Conservation (phyloP, 2,797 vertebrate genomes). For the Lycodopsis pacificus region DNA sequence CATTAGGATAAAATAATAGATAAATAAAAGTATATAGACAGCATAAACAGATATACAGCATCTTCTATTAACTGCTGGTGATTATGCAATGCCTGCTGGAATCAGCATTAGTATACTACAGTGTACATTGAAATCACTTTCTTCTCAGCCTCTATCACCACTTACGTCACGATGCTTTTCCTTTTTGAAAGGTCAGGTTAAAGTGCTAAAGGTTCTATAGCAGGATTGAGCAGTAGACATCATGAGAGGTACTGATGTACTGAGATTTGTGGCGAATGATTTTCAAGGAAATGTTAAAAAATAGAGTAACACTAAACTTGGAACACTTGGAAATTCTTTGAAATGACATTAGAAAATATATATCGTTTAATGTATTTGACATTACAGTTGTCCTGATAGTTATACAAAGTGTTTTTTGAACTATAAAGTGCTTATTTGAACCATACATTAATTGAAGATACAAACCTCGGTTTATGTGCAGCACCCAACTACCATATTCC, state of each 20-base stretch:
- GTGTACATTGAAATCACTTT: conserved; percentile 4
- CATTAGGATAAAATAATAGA: neutral
- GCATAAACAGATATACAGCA: neutral
- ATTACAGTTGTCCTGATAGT: neutral
- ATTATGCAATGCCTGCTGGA: neutral
- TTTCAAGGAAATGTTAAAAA: neutral
- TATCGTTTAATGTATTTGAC: neutral
- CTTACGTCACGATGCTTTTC: neutral
- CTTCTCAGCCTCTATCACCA: too few species aligned
- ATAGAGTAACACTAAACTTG: neutral
- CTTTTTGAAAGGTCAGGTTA: neutral
- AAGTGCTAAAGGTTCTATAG: neutral
- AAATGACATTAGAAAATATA: neutral
- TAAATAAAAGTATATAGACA: neutral
- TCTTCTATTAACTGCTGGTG: neutral
- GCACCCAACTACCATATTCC: neutral
- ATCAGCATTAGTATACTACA: neutral
- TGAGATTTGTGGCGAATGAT: neutral
- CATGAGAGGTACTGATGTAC: neutral
- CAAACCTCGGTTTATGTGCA: conserved; percentile 10
- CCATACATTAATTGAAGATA: conserved; percentile 1
- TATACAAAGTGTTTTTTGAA: neutral
- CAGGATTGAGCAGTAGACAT: neutral
- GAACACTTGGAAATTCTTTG: neutral
- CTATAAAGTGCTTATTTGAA: neutral